A percentile compares a stretch with the other conserved stretches of the same genome.
phyloP scores from a whole-genome alignment of 2,797 vertebrate genomes.

The Hafferia zeledoni region DNA sequence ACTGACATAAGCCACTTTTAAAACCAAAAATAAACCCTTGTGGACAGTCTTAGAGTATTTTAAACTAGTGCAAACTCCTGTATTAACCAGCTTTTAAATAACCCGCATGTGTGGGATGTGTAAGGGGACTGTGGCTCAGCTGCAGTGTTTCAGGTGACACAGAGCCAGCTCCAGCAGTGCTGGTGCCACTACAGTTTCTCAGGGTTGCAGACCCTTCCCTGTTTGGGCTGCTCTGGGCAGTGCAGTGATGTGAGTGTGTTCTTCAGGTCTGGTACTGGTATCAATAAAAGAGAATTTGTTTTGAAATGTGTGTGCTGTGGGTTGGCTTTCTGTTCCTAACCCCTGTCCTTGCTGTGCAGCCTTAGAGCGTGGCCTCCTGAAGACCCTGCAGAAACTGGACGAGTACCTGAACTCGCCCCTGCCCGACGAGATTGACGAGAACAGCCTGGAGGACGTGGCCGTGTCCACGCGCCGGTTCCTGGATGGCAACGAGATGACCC shows the following conservation, averaged over 20 bases:
- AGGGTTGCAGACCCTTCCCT: background rate
- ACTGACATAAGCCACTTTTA: conserved; percentile 43
- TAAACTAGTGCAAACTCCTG: background rate
- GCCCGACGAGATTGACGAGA: conserved; percentile 96
- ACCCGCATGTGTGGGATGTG: background rate
- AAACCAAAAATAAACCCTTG: conserved; percentile 37
- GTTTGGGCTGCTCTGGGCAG: background rate
- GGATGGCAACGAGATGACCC: conserved; percentile 95
- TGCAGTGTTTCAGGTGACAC: background rate
- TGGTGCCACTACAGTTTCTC: background rate
- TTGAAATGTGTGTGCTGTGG: background rate
- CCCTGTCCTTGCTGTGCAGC: conserved; percentile 55
- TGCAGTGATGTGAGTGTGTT: background rate
- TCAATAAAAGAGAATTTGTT: background rate
- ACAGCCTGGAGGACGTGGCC: conserved; percentile 92
- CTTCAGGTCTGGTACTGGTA: background rate
- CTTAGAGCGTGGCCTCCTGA: conserved; percentile 91
- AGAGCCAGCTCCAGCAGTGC: background rate
- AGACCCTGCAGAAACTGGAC: conserved; percentile 95
- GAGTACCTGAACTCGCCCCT: conserved; percentile 92
- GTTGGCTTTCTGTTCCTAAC: background rate
- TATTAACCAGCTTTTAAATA: background rate
- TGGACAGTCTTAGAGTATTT: background rate
- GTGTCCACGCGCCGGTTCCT: conserved; percentile 89
- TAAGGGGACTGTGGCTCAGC: background rate